Evolutionary conservation across 2,113 vertebrate genomes (phyloP), one percentile per base, ranked within the genome.

Genomic region (Hippocampus comes): DNA sequence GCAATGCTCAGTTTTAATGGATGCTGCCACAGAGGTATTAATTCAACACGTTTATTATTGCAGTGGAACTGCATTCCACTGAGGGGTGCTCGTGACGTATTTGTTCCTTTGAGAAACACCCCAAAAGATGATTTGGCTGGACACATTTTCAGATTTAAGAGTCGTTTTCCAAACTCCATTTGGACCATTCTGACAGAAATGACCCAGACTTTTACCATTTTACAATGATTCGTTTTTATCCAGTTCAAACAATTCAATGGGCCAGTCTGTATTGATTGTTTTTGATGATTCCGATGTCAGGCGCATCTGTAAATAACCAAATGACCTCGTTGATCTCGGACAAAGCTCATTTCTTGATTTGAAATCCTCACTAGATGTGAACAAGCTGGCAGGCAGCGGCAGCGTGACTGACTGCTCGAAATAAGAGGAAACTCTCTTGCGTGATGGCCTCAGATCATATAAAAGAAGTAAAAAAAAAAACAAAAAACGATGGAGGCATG

Each of bases 271-370:
- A 17, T 27, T n/a, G 21, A 34, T 61, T 34, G 15, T 18, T 61
- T 34, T 34, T 61, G 15, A 17, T 30, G 18, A 20, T 61, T 18
- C 18, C 15, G 34, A 34, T 61, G 18, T 1, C 1, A 34, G 2
- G 2, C 15, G 59, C 12, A 46, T 46, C 43, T 63, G 60, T 9
- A 42, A 41, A 46, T 85, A 76, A 85, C 80, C 85, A 82, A 88
- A 82, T 90, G 85, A 76, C 67, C 77, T 88, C 75, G 83, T 80
- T 91, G 87, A 89, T 80, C 79, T 87, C 80, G 84, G 81, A 85
- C 82, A 83, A 83, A 81, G 80, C 72, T 83, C 78, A 88, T 83
- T 85, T 87, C 53, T 84, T 83, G 80, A 79, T 83, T 78, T 84
- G 67, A 82, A 79, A 79, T 67, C 74, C 79, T 79, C 78, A 78